These are phyloP conservation scores for Apomyelois bistriatella DNA, from an alignment of 2,888 invertebrate species.

Conservation along the genomic window DNA sequence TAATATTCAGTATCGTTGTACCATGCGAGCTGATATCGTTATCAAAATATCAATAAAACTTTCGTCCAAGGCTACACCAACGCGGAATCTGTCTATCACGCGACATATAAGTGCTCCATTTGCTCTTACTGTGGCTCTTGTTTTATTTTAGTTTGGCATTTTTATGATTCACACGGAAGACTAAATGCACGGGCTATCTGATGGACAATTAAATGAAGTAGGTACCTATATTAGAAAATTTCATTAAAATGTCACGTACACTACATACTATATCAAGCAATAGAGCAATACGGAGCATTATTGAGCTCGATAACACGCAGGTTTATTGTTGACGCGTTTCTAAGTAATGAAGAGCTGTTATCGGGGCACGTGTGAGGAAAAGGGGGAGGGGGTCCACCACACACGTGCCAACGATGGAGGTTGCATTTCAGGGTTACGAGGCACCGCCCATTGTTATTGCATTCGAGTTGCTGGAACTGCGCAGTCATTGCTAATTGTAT, in stretches of 20 bases:
- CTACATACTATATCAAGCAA: too few relatives aligned
- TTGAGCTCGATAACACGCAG: conserved; percentile 35
- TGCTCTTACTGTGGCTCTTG: too few relatives aligned
- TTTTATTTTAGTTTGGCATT: too few relatives aligned
- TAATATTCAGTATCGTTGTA: not conserved
- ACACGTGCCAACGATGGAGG: conserved; percentile 36
- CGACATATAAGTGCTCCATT: too few relatives aligned
- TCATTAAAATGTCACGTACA: too few relatives aligned
- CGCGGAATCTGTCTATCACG: too few relatives aligned
- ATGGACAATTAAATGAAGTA: too few relatives aligned
- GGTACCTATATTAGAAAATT: too few relatives aligned
- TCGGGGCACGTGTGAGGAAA: conserved; percentile 40
- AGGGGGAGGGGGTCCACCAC: conserved; percentile 18
- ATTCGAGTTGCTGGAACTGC: conserved; percentile 12
- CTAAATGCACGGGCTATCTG: too few relatives aligned
- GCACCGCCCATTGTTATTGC: conserved; percentile 30
- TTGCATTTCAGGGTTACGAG: conserved; percentile 30
- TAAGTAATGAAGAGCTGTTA: conserved; percentile 43
- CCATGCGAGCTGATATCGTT: not conserved
- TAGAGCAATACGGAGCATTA: conserved; percentile 17
- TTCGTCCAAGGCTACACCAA: conserved; percentile 16
- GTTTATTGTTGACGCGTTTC: conserved; percentile 43
- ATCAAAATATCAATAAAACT: not conserved
- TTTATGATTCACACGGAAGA: too few relatives aligned
- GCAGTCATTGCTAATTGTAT: not conserved